Percentiles rank a stretch among this genome's conserved stretches.
Evolutionary conservation across 92 coral and sea anemone genomes (phyloP).

Genomic region (Bergia puertoricense): DNA sequence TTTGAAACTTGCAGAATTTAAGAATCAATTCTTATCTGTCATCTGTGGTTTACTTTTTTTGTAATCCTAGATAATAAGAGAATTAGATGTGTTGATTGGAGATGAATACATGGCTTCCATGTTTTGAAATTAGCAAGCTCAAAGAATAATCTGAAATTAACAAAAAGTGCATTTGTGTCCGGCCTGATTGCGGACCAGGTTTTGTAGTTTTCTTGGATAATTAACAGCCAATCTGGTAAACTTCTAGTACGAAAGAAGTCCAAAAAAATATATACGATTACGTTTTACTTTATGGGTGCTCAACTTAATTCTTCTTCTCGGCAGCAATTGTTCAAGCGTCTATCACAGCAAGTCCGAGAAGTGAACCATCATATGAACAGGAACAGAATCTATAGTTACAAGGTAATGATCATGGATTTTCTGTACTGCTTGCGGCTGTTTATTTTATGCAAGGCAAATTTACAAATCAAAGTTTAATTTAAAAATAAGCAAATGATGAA

Average conservation of each 20-base stretch:
- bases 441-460: neutral
- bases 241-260: too few relatives aligned
- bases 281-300: too few relatives aligned
- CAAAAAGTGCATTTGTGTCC: too few relatives aligned
- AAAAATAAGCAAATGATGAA: too few relatives aligned
- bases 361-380: slow-evolving; percentile 87
- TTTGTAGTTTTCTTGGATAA: too few relatives aligned
- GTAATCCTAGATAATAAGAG: slow-evolving; percentile 1
- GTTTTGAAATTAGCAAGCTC: neutral
- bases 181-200: too few relatives aligned
- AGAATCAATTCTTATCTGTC: neutral
- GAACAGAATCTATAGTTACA: slow-evolving; percentile 67
- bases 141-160: too few relatives aligned
- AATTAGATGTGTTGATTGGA: neutral
- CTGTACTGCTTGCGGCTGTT: too few relatives aligned
- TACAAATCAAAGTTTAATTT: neutral
- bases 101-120: neutral
- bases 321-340: slow-evolving; percentile 95
- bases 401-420: slow-evolving; percentile 53
- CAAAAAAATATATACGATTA: too few relatives aligned
- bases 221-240: too few relatives aligned
- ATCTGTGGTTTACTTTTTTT: neutral
- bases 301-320: neutral
- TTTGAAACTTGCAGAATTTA: neutral
- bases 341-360: slow-evolving; percentile 92